These are phyloP conservation scores for Numida meleagris DNA, from an alignment of 2,113 vertebrate species.

Conservation along the genomic window DNA sequence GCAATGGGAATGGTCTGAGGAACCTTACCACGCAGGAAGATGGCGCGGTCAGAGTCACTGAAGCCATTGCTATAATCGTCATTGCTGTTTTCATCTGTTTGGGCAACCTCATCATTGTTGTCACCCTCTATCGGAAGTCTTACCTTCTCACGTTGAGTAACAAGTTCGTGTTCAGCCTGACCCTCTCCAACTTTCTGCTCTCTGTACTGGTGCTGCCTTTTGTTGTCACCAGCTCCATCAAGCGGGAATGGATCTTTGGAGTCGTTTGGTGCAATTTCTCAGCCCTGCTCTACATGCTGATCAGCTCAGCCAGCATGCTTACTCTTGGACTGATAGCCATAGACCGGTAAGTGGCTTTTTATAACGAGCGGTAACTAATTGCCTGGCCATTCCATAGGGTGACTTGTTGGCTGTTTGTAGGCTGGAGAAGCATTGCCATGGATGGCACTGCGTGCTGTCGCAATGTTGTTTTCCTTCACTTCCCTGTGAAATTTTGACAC, in stretches of 20 bases:
- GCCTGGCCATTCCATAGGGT: background rate
- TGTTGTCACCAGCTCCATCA: constrained; percentile 89
- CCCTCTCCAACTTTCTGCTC: constrained; percentile 93
- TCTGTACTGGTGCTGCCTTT: constrained; percentile 93
- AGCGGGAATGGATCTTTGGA: constrained; percentile 93
- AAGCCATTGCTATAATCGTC: constrained; percentile 88
- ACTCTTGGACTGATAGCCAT: constrained; percentile 95
- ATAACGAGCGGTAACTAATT: accelerated
- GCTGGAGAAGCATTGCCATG: background rate
- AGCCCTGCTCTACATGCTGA: constrained; percentile 93
- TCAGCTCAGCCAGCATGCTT: constrained; percentile 98
- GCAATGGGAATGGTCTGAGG: constrained; percentile 81
- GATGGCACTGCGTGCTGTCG: accelerated
- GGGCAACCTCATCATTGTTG: constrained; percentile 92
- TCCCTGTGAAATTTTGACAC: background rate
- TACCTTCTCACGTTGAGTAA: constrained; percentile 98
- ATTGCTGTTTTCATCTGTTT: constrained; percentile 90
- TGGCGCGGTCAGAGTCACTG: constrained; percentile 74
- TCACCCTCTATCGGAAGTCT: constrained; percentile 91
- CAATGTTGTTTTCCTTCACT: background rate
- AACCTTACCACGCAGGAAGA: constrained; percentile 69
- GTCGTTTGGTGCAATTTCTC: constrained; percentile 99
- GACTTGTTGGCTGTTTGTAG: background rate
- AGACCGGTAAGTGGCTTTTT: constrained; percentile 85
- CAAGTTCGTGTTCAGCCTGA: constrained; percentile 98